Evolutionary conservation across 2,888 invertebrate species (phyloP).

Genomic region (Tenthredo notha): DNA sequence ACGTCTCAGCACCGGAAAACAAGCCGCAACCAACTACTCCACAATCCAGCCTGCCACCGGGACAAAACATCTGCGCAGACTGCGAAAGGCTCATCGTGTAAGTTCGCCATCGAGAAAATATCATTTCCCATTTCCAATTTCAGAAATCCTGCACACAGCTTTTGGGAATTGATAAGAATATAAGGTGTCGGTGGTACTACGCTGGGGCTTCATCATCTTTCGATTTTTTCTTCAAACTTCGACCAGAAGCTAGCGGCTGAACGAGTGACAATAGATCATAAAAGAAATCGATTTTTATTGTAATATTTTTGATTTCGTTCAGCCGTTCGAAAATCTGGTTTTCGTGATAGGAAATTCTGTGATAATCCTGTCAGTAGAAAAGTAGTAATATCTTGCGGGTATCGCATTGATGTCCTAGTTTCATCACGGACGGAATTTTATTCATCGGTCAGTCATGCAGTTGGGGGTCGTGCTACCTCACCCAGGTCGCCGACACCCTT

Average conservation of each 20-base stretch:
- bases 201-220: constrained; percentile 44
- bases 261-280: background rate
- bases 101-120: constrained; percentile 79
- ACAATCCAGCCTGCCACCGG: constrained; percentile 86
- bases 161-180: background rate
- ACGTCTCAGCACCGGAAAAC: constrained; percentile 88
- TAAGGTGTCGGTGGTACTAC: background rate
- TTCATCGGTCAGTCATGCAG: constrained; percentile 89
- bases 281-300: background rate
- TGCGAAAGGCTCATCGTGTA: constrained; percentile 99
- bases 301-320: constrained; percentile 26
- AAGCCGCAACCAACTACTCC: constrained; percentile 81
- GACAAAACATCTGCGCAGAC: constrained; percentile 97
- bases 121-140: constrained; percentile 4
- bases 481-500: constrained; percentile 81
- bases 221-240: background rate
- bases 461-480: constrained; percentile 83
- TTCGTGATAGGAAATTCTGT: constrained; percentile 8
- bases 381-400: constrained; percentile 42
- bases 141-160: constrained; percentile 19
- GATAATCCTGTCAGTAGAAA: background rate
- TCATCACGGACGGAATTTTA: constrained; percentile 82
- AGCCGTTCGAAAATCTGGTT: background rate
- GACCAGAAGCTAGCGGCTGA: constrained; percentile 10
- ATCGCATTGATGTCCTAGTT: constrained; percentile 66